A percentile compares a stretch with the other conserved stretches of the same genome.
These are phyloP conservation scores for Sinocyclocheilus grahami DNA, from an alignment of 2,113 vertebrate genomes.

Conservation along the genomic window DNA sequence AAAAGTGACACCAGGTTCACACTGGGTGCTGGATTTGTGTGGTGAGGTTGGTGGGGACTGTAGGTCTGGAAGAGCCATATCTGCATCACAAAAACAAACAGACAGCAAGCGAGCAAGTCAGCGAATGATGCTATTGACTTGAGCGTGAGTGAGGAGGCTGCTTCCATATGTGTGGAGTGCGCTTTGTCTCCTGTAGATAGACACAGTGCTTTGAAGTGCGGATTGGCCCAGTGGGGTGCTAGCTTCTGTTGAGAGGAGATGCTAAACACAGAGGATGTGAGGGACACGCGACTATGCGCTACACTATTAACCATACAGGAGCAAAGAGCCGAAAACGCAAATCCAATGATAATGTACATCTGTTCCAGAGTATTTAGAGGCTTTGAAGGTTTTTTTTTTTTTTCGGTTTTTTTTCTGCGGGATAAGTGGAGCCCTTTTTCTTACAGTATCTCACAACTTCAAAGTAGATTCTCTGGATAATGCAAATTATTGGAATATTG, in stretches of 20 bases:
- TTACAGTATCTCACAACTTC: conserved; percentile 98
- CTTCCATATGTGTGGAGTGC: conserved; percentile 86
- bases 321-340: conserved; percentile 83
- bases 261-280: conserved; percentile 86
- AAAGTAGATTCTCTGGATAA: conserved; percentile 98
- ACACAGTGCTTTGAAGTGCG: conserved; percentile 94
- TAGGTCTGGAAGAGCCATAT: conserved; percentile 75
- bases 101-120: conserved; percentile 61
- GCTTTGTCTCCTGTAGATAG: conserved; percentile 94
- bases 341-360: conserved; percentile 99
- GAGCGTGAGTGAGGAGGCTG: conserved; percentile 88
- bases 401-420: conserved; percentile 84
- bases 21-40: conserved; percentile 54
- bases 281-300: conserved; percentile 76
- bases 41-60: conserved; percentile 44
- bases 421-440: conserved; percentile 93
- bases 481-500: conserved; percentile 98
- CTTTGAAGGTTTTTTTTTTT: conserved; percentile 99
- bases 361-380: conserved; percentile 98
- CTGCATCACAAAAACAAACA: conserved; percentile 73
- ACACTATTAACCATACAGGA: conserved; percentile 90
- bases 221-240: conserved; percentile 90
- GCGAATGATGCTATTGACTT: conserved; percentile 83
- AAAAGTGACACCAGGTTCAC: not conserved
- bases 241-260: conserved; percentile 89